Conservation (phyloP, 2,888 invertebrate genomes). For the Alviniconcha strummeri region DNA sequence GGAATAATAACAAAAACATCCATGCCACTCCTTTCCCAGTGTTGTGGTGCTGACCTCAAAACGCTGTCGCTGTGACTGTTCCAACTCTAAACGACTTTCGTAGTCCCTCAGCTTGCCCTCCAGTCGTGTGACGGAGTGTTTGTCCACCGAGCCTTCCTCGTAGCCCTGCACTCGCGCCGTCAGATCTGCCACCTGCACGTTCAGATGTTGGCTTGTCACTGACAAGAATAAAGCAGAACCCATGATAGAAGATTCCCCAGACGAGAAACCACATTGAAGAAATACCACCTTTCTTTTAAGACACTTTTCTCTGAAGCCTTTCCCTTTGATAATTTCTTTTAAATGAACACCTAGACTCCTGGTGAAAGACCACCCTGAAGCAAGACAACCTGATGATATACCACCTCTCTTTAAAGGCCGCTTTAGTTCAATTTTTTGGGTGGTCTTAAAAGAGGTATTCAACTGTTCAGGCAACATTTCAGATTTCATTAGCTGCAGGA, state of each 20-base stretch:
- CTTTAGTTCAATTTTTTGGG: too few relatives aligned
- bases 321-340: too few relatives aligned
- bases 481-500: too few relatives aligned
- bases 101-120: constrained; percentile 91
- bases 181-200: constrained; percentile 81
- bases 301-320: too few relatives aligned
- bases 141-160: constrained; percentile 74
- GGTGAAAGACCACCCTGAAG: too few relatives aligned
- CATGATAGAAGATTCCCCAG: background rate
- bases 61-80: constrained; percentile 90
- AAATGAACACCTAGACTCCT: too few relatives aligned
- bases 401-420: too few relatives aligned
- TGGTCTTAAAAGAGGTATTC: too few relatives aligned
- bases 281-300: too few relatives aligned
- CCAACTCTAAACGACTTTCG: constrained; percentile 92
- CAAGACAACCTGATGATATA: too few relatives aligned
- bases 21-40: background rate
- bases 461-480: too few relatives aligned
- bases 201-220: background rate
- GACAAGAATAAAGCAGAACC: background rate
- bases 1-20: background rate
- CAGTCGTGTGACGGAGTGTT: constrained; percentile 82
- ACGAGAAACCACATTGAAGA: background rate
- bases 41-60: constrained; percentile 79
- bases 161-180: constrained; percentile 84